Conservation (phyloP, 2,888 invertebrate genomes). For the Ectemnius lituratus region DNA sequence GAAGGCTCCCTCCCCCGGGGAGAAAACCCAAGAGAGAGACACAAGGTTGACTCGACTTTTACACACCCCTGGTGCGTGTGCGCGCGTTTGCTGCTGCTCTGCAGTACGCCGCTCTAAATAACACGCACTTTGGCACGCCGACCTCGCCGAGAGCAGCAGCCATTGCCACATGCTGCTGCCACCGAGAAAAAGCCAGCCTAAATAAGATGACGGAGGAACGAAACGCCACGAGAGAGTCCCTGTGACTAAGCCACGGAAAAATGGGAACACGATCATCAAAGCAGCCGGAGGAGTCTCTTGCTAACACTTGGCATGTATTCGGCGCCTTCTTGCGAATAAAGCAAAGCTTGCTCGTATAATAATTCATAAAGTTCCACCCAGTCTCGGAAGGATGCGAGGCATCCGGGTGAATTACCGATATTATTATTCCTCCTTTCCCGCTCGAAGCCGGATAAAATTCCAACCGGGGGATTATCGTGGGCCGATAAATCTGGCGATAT, state of each 20-base stretch:
- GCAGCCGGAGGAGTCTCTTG: no score
- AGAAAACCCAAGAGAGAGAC: slow-evolving; percentile 36
- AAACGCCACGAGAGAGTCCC: slow-evolving; percentile 9
- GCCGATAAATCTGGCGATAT: slow-evolving; percentile 21
- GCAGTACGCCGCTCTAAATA: slow-evolving; percentile 46
- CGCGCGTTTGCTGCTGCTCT: no score
- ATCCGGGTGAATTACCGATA: slow-evolving; percentile 12
- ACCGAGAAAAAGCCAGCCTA: slow-evolving; percentile 26
- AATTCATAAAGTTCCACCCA: slow-evolving; percentile 5
- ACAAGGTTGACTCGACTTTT: slow-evolving; percentile 42
- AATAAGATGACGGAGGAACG: slow-evolving; percentile 23
- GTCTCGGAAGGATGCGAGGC: slow-evolving; percentile 1
- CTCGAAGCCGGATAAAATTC: slow-evolving; percentile 12
- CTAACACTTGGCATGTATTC: no score
- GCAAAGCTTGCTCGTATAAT: not conserved
- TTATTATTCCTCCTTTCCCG: slow-evolving; percentile 12
- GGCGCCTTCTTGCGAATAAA: not conserved
- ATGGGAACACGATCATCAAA: no score
- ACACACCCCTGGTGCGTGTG: slow-evolving; percentile 22
- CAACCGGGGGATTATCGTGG: slow-evolving; percentile 10
- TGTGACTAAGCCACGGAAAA: no score
- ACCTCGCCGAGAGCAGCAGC: not conserved
- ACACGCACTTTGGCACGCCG: slow-evolving; percentile 10
- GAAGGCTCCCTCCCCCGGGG: slow-evolving; percentile 41
- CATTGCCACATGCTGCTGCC: slow-evolving; percentile 11